A percentile compares a stretch with the other conserved stretches of the same genome.
phyloP scores from a whole-genome alignment of 2,113 vertebrate species.

The Malaclemys terrapin region DNA sequence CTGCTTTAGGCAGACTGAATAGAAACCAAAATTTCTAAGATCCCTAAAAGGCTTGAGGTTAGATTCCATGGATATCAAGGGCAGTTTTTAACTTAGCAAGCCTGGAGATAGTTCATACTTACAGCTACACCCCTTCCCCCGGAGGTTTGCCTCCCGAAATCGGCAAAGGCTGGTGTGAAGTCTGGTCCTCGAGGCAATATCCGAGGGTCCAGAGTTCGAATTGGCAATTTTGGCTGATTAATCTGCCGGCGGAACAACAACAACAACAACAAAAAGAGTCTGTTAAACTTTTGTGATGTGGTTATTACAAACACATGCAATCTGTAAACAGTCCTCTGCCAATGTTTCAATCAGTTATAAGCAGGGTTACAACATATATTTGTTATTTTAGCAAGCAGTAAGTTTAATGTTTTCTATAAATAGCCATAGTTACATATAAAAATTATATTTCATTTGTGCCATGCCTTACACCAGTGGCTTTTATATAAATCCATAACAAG shows the following conservation, averaged over 20 bases:
- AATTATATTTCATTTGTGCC: not conserved
- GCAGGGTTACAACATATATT: rapidly evolving
- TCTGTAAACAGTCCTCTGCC: not conserved
- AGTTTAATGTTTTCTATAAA: not conserved
- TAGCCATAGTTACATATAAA: not conserved
- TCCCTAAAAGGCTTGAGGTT: not conserved
- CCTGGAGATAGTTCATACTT: conserved; percentile 80
- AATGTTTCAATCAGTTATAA: rapidly evolving
- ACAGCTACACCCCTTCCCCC: conserved; percentile 90
- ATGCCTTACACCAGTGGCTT: rapidly evolving
- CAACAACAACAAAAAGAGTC: not conserved
- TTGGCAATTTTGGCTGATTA: conserved; percentile 91
- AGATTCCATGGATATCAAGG: not conserved
- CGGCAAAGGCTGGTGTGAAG: conserved; percentile 97
- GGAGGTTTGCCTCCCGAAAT: conserved; percentile 91
- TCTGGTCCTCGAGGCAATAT: conserved; percentile 94
- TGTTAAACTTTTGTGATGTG: not conserved
- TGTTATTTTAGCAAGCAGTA: not conserved
- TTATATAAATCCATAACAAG: not conserved
- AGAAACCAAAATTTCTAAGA: not conserved
- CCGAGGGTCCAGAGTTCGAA: conserved; percentile 89
- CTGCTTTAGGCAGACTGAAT: conserved; percentile 35
- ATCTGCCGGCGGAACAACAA: conserved; percentile 82
- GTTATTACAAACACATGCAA: rapidly evolving
- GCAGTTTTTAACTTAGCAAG: conserved; percentile 40